Conservation (phyloP, 2,888 invertebrate species). For the Capitulum mitella region DNA sequence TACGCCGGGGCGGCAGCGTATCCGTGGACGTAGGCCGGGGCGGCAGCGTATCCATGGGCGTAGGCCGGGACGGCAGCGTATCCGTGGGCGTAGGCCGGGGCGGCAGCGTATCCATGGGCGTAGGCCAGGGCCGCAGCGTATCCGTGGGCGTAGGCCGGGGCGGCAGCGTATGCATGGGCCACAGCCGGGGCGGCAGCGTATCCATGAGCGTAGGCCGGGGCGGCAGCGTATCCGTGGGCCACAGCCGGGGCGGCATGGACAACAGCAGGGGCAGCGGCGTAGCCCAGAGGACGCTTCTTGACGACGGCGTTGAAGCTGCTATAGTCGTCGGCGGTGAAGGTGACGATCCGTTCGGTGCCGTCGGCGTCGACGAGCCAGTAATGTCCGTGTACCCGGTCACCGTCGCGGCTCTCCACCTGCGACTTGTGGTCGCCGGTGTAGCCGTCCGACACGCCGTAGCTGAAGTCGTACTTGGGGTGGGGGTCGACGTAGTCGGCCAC, state of each 20-base stretch:
- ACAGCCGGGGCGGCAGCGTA: too few relatives aligned
- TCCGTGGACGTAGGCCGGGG: conserved; percentile 5
- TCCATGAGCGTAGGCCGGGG: conserved; percentile 33
- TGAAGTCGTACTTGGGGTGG: conserved; percentile 26
- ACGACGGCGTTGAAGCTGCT: conserved; percentile 37
- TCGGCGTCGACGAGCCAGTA: conserved; percentile 27
- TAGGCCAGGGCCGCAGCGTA: conserved; percentile 30
- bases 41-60: neutral
- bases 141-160: conserved; percentile 29
- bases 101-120: neutral
- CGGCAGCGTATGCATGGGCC: conserved; percentile 30
- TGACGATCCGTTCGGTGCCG: conserved; percentile 30
- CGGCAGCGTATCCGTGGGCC: conserved; percentile 34
- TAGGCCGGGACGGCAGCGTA: neutral
- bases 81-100: conserved; percentile 14
- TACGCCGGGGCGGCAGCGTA: too few relatives aligned
- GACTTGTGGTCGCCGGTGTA: conserved; percentile 28
- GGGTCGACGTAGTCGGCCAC: conserved; percentile 20
- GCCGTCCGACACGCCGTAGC: conserved; percentile 27
- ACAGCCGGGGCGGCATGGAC: conserved; percentile 35
- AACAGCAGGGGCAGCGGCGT: conserved; percentile 31
- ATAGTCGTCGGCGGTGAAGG: conserved; percentile 33
- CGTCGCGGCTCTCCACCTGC: conserved; percentile 26
- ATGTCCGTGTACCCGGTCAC: conserved; percentile 24
- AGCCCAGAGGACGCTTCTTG: conserved; percentile 35